Conservation (phyloP, 1,140 invertebrate species). For the Paracyclopina nana region DNA sequence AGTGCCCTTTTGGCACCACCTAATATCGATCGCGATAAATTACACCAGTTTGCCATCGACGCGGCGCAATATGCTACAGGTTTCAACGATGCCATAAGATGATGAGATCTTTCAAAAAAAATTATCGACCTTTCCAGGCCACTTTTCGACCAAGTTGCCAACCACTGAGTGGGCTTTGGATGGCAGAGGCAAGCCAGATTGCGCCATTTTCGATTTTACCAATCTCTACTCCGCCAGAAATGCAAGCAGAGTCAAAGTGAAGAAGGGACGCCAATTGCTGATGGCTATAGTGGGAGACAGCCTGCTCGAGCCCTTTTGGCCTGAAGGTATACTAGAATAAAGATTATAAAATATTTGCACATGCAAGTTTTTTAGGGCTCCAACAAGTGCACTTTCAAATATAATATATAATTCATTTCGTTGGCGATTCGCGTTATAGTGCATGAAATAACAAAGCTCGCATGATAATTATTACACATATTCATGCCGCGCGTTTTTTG, state of each 20-base stretch:
- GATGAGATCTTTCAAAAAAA: too few species aligned
- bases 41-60: conserved; percentile 32
- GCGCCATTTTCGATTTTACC: conserved; percentile 42
- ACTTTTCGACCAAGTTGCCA: conserved; percentile 27
- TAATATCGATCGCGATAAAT: conserved; percentile 33
- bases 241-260: conserved; percentile 29
- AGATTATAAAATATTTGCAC: too few species aligned
- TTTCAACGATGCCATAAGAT: too few species aligned
- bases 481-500: too few species aligned
- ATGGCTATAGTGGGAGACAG: conserved; percentile 35
- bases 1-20: conserved; percentile 18
- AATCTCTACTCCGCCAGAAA: conserved; percentile 36
- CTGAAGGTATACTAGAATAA: conserved; percentile 18
- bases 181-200: conserved; percentile 34
- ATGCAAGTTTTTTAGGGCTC: neutral
- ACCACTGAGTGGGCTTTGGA: conserved; percentile 35
- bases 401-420: conserved; percentile 1
- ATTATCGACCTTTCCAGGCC: conserved; percentile 29
- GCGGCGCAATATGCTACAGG: conserved; percentile 37
- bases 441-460: conserved; percentile 38
- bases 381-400: neutral
- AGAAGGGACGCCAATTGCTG: conserved; percentile 28
- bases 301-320: conserved; percentile 28
- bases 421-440: conserved; percentile 24
- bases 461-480: too few species aligned